phyloP scores from a whole-genome alignment of 2,797 vertebrate genomes.

The Megalops cyprinoides region DNA sequence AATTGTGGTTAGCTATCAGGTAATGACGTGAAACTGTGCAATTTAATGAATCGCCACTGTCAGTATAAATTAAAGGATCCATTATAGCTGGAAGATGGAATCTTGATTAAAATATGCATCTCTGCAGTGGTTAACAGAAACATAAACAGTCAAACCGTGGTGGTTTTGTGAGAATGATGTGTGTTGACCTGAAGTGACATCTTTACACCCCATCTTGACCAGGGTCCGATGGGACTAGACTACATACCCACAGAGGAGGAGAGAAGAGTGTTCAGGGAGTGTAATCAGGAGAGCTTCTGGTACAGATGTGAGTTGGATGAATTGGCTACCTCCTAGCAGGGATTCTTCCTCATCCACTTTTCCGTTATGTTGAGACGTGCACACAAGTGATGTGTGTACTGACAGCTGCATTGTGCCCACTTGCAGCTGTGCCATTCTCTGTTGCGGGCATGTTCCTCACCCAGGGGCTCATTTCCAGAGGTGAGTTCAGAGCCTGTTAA shows the following conservation, averaged over 20 bases:
- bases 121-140: too few relatives aligned
- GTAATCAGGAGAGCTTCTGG: constrained; percentile 78
- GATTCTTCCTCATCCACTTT: too few relatives aligned
- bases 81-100: too few relatives aligned
- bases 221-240: constrained; percentile 66
- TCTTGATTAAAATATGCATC: too few relatives aligned
- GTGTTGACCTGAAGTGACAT: neutral
- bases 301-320: constrained; percentile 79
- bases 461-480: constrained; percentile 77
- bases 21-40: too few relatives aligned
- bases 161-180: neutral
- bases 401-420: neutral
- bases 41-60: too few relatives aligned
- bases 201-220: constrained; percentile 17
- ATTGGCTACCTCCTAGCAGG: too few relatives aligned
- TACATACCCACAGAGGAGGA: constrained; percentile 89
- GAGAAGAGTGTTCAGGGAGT: constrained; percentile 80
- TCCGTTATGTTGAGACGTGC: too few relatives aligned
- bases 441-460: constrained; percentile 73
- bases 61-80: too few relatives aligned
- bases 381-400: constrained; percentile 18
- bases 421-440: constrained; percentile 77
- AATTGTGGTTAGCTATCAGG: too few relatives aligned
- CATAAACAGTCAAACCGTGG: neutral
- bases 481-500: constrained; percentile 57